Conservation (phyloP, 1,140 invertebrate species). For the Temnothorax curvispinosus region DNA sequence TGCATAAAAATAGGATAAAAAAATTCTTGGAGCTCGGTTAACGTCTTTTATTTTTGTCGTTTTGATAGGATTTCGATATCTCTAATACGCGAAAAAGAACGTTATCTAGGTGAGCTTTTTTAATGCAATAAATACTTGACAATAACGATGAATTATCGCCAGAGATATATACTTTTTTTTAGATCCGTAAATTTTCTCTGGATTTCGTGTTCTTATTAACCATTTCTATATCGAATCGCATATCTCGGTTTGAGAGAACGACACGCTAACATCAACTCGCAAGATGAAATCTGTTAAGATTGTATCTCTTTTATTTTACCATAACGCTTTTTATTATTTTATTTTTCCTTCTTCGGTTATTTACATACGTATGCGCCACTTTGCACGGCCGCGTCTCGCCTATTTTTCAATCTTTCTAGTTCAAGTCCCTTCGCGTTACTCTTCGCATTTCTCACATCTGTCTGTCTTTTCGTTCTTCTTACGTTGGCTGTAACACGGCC, state of each 20-base stretch:
- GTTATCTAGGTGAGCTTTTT: not conserved
- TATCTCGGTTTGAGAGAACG: constrained; percentile 64
- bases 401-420: constrained; percentile 22
- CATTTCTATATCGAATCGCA: constrained; percentile 56
- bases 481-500: not conserved
- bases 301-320: constrained; percentile 45
- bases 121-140: not conserved
- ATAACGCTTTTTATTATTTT: constrained; percentile 53
- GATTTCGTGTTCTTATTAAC: constrained; percentile 57
- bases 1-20: not conserved
- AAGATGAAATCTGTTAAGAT: constrained; percentile 36
- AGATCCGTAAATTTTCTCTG: constrained; percentile 24
- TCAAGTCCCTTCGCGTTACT: constrained; percentile 52
- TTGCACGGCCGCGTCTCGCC: not conserved
- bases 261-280: constrained; percentile 44
- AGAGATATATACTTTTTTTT: constrained; percentile 50
- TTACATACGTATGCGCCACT: constrained; percentile 36
- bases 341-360: constrained; percentile 53
- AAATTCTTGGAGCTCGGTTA: not conserved
- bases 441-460: constrained; percentile 53
- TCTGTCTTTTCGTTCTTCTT: constrained; percentile 27
- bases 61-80: not conserved
- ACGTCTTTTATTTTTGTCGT: not conserved
- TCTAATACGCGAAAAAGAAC: not conserved
- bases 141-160: constrained; percentile 5